These are phyloP conservation scores for Oxyura jamaicensis DNA, from an alignment of 2,113 vertebrate species.

Conservation along the genomic window DNA sequence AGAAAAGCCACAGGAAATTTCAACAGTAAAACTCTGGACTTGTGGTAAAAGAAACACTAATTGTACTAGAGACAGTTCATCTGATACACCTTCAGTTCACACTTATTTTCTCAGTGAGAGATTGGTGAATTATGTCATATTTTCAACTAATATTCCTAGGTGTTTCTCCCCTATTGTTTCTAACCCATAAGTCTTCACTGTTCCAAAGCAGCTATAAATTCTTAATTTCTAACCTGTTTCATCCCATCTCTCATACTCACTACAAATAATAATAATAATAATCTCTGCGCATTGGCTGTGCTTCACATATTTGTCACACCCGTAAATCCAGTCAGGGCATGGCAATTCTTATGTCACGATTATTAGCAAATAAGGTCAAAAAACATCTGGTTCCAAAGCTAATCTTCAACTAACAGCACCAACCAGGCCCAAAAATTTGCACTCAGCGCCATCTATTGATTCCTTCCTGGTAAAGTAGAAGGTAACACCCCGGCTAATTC, in stretches of 20 bases:
- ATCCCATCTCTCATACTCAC: not conserved
- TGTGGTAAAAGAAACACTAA: not conserved
- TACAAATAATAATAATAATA: not conserved
- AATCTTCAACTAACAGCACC: not conserved
- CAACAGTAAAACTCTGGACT: not conserved
- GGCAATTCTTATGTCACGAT: not conserved
- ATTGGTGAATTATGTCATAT: not conserved
- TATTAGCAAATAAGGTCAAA: not conserved
- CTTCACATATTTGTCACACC: not conserved
- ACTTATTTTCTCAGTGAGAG: not conserved
- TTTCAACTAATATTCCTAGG: not conserved
- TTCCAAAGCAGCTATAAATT: not conserved
- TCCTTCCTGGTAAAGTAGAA: not conserved
- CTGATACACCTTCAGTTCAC: not conserved
- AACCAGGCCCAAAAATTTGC: conserved; percentile 4
- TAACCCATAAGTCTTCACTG: not conserved
- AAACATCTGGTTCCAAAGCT: not conserved
- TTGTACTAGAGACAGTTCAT: not conserved
- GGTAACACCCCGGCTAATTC: not conserved
- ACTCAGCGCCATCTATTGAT: conserved; percentile 55
- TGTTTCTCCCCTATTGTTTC: not conserved
- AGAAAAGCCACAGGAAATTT: not conserved
- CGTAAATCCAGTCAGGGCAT: not conserved
- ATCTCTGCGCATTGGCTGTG: accelerated
- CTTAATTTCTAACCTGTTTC: not conserved